Conservation (phyloP, 2,888 invertebrate genomes). For the Trissolcus brochymenae region DNA sequence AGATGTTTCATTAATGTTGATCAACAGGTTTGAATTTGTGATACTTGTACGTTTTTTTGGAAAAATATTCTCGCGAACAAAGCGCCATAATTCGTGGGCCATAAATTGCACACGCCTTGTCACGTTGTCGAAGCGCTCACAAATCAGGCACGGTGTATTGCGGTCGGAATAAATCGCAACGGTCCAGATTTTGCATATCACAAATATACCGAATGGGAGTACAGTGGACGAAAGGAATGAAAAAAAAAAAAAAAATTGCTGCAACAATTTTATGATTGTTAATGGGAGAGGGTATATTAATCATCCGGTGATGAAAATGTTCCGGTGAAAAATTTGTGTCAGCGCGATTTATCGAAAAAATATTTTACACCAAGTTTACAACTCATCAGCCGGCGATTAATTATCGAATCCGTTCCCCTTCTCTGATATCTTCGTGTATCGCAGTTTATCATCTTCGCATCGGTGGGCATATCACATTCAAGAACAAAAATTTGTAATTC, state of each 20-base stretch:
- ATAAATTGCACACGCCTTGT: slow-evolving; percentile 59
- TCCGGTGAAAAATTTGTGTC: too few species aligned
- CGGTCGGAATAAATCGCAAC: slow-evolving; percentile 24
- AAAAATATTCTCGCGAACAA: slow-evolving; percentile 22
- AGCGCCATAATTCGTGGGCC: slow-evolving; percentile 55
- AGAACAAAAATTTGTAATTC: too few species aligned
- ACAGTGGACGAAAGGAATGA: background rate
- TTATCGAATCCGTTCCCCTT: too few species aligned
- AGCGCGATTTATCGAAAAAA: too few species aligned
- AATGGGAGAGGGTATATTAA: background rate
- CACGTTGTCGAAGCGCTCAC: slow-evolving; percentile 43
- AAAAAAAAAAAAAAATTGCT: background rate
- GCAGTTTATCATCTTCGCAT: too few species aligned
- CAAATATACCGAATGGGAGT: background rate
- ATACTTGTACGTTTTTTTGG: background rate
- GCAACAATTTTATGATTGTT: background rate
- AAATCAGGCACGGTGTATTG: slow-evolving; percentile 48
- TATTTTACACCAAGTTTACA: too few species aligned
- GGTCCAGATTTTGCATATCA: slow-evolving; percentile 15
- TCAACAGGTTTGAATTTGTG: background rate
- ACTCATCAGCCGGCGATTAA: too few species aligned
- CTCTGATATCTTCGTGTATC: too few species aligned
- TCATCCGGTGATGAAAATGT: too few species aligned
- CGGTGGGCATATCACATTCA: too few species aligned
- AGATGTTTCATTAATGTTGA: too few species aligned